Evolutionary conservation across 2,888 invertebrate genomes (phyloP), one percentile per base, ranked within the genome.

Genomic region (Lysandra coridon): DNA sequence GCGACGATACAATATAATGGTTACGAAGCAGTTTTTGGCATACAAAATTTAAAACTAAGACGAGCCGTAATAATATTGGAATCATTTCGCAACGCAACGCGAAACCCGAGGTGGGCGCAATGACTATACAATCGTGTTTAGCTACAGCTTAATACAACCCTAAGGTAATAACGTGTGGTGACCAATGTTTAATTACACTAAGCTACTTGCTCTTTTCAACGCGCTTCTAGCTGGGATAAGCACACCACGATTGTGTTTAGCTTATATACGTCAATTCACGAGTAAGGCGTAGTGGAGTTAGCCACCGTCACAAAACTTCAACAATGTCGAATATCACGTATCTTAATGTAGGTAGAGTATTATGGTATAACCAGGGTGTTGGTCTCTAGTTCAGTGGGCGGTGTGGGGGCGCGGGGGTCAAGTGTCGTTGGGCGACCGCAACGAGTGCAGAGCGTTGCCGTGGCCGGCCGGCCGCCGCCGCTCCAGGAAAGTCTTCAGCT

Each of bases 401-500:
- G 64, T 81, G 44, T 73, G 74, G 79, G 75, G 4, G 60, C 10
- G 73, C 60, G 79, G 37, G 10, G 80, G 88, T 93, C 92, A 93
- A 82, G 93, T 90, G 85, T 93, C 93, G 85, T 86, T 87, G 60
- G 93, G 94, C 69, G 93, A 92, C 64, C 92, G 91, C 81, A 91
- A 86, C 73, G 91, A 85, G 84, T 88, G 90, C 62, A 91, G 84
- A 57, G 89, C 89, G 85, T 88, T 88, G 82, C 89, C 88, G 85
- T 90, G 91, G 0, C 93, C 92, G n/a, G 92, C 87, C 33, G 94
- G 94, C 79, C 94, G 89, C 80, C 94, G 91, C 60, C 94, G 88
- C 83, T 94, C 94, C 73, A 94, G 86, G 88, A 94, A 94, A 80
- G 93, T 93, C 85, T 91, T 91, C 80, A 94, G 87, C 82, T 93